Evolutionary conservation across 1,140 invertebrate genomes (phyloP).

Genomic region (Brachionus koreanus): DNA sequence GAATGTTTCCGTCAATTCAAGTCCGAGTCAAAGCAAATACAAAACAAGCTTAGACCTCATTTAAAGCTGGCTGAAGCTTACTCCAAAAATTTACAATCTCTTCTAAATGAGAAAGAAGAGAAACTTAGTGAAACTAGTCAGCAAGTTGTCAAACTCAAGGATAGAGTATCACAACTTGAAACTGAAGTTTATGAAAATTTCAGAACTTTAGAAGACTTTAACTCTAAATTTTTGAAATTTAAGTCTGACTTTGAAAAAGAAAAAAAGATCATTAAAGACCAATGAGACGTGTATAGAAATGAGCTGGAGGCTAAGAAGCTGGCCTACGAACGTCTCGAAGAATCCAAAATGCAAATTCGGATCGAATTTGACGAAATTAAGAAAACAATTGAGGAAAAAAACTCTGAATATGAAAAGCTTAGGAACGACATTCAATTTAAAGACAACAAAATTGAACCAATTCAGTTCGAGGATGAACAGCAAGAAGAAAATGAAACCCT

Average conservation of each 20-base stretch:
- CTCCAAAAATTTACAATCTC: background rate
- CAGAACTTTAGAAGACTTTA: constrained; percentile 13
- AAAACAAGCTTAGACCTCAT: background rate
- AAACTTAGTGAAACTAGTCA: background rate
- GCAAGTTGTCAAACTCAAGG: background rate
- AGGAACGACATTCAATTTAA: constrained; percentile 30
- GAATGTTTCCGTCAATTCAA: background rate
- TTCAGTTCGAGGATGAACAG: background rate
- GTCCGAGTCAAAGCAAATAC: background rate
- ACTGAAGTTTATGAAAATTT: background rate
- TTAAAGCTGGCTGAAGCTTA: background rate
- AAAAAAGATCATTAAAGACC: background rate
- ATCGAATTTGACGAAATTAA: background rate
- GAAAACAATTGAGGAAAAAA: background rate
- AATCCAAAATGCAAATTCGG: background rate
- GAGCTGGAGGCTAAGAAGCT: background rate
- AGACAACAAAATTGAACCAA: constrained; percentile 23
- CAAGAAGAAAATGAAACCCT: constrained; percentile 3
- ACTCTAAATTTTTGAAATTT: background rate
- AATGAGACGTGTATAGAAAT: background rate
- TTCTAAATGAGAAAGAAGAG: background rate
- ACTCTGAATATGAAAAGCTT: background rate
- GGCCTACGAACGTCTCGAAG: background rate
- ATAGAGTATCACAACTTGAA: background rate
- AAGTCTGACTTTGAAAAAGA: background rate